phyloP scores from a whole-genome alignment of 2,113 vertebrate genomes.

The Callaeas wilsoni region DNA sequence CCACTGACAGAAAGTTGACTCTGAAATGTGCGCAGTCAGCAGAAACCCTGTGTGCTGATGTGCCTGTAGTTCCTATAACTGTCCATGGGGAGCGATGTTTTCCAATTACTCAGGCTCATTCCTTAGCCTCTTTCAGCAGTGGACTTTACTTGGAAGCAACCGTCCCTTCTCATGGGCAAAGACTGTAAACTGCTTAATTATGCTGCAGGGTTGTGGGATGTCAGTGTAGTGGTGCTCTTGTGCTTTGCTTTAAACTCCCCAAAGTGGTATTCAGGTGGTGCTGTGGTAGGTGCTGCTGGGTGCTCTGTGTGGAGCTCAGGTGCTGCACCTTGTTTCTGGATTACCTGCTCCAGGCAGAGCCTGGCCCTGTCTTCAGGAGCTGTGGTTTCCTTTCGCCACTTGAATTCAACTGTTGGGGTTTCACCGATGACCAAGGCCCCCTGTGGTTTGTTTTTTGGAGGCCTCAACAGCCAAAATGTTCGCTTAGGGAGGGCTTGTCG shows the following conservation, averaged over 20 bases:
- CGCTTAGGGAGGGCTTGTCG: background rate
- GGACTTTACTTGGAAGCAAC: background rate
- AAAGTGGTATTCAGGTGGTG: background rate
- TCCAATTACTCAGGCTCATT: fast-evolving
- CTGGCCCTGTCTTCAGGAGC: background rate
- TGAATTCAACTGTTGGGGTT: background rate
- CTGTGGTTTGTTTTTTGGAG: fast-evolving
- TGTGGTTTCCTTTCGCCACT: background rate
- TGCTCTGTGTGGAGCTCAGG: background rate
- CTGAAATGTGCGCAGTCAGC: background rate
- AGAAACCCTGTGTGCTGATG: background rate
- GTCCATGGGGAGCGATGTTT: fast-evolving
- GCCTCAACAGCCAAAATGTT: background rate
- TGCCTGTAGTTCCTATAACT: background rate
- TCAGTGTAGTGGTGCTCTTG: background rate
- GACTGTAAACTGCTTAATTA: background rate
- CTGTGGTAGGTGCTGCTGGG: background rate
- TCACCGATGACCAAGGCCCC: background rate
- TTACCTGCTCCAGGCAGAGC: background rate
- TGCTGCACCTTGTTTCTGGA: background rate
- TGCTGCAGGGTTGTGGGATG: fast-evolving
- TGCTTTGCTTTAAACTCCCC: background rate
- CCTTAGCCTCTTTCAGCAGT: background rate
- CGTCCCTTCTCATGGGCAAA: background rate
- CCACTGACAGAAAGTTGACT: background rate